These are phyloP conservation scores for Propsilocerus akamusi DNA, from an alignment of 1,140 invertebrate genomes.

Conservation along the genomic window DNA sequence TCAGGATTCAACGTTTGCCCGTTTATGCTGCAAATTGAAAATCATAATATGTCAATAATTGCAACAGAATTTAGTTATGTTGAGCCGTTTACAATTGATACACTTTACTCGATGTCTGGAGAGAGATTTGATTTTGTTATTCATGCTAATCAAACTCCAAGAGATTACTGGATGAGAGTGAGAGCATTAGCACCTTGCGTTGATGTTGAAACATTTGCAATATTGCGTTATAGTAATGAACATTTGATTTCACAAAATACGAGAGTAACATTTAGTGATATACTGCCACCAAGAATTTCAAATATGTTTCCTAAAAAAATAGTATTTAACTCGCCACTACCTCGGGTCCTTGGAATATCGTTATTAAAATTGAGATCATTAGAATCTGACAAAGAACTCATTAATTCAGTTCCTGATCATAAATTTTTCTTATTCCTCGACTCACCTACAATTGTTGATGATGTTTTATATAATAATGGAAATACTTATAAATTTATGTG, in stretches of 20 bases:
- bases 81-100: constrained; percentile 15
- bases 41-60: constrained; percentile 30
- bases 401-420: constrained; percentile 5
- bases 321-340: no score
- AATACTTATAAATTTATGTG: background rate
- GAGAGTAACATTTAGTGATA: background rate
- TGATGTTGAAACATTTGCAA: constrained; percentile 8
- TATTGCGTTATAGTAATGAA: constrained; percentile 6
- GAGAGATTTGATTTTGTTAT: constrained; percentile 42
- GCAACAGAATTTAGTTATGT: constrained; percentile 31
- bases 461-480: background rate
- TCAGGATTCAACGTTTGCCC: constrained; percentile 33
- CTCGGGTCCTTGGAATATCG: background rate
- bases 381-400: constrained; percentile 5
- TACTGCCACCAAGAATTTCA: background rate
- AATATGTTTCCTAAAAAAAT: no score
- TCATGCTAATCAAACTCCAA: constrained; percentile 26
- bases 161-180: constrained; percentile 34
- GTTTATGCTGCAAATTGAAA: constrained; percentile 30
- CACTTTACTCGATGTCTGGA: constrained; percentile 26
- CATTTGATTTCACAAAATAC: background rate
- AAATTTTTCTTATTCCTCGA: constrained; percentile 8
- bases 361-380: constrained; percentile 2
- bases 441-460: constrained; percentile 7
- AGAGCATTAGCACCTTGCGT: constrained; percentile 29